Base-by-base conservation (phyloP, 2,113 vertebrate species). In the Odocoileus virginianus region DNA sequence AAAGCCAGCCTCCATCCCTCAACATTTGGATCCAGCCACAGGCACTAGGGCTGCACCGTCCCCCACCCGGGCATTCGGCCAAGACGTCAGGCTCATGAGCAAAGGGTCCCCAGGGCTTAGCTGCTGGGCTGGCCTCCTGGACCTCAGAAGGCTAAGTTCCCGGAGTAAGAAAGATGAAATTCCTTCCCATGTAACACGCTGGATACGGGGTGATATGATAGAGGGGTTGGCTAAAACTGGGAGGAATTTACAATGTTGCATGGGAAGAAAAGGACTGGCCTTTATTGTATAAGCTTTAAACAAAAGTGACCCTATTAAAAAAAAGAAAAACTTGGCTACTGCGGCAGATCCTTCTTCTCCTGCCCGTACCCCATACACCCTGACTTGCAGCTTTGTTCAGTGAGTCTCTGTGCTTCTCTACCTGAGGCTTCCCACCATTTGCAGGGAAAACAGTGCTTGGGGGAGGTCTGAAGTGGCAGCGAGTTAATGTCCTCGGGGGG, bases 341-440 rank as follows among this genome's bases (percentile, higher is more conserved):
- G 10, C 17, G 11, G 83, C 54, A 30, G 47, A 52, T 10, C 14
- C 2, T 14, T 60, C 23, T 16, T 64, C 28, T 3, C 89, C 84
- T 11, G 27, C 40, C 25, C 0, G 2, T 2, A 2, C 2, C 9
- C 84, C 36, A 17, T 1, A 8, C 1, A 3, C 10, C 60, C 50
- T 5, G 7, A 58, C 74, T 30, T 12, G 36, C 1, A n/a, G 36
- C 47, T 78, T 36, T 13, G 1, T 2, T 7, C 9, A 0, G 40
- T 2, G 10, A n/a, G 2, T 2, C 0, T 50, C n/a, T 79, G 7
- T 6, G 14, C 25, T 64, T 64, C 52, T 74, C 47, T 25, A 30
- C 30, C 79, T 6, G 28, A 4, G 21, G 40, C 2, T 61, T 8
- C 52, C 60, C 36, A n/a, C 14, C 10, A n/a, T 79, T 27, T 14